Evolutionary conservation across 2,797 vertebrate species (phyloP), one percentile per base, ranked within the genome.

Genomic region (Macropodus opercularis): DNA sequence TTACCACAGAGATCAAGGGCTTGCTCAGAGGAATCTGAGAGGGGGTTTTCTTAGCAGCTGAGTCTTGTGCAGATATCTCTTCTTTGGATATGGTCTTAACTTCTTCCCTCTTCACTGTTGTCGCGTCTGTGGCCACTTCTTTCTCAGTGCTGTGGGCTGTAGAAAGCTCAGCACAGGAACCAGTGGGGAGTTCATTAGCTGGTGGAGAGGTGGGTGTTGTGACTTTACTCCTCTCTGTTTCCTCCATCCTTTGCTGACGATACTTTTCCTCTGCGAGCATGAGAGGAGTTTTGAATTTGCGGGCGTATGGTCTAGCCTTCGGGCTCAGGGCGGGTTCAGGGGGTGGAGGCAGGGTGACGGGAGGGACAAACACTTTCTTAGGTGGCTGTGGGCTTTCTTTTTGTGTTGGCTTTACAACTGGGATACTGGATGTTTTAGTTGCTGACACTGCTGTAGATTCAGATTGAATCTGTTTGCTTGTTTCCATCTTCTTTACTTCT

Each of bases 241-340:
- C 92, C 27, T 95, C 88, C 31, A 57, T 27, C 40, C 29, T 93
- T 75, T 96, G 93, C 66, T 90, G 93, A 22, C 93, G 94, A 46
- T 92, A 98, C 48, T 88, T 90, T 79, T 98, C 96, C 84, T 97
- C 96, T 31, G 96, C 96, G 0, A 96, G 91, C 95, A 98, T 97
- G 79, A 98, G 91, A 34, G 96, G 96, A 6, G 96, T 98, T 91
- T 95, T 96, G 77, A 97, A 98, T 90, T 96, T 97, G 78, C 92
- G 90, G 50, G 89, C 83, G 9, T 91, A 94, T 1, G 93, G 83
- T 70, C 85, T 92, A 4, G 90, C 62, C 63, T 89, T 90, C n/a
- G 78, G 31, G 0, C 40, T 48, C 29, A 84, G 75, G 32, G 75
- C 40, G 15, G 88, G 58, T 15, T 93, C 91, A 3, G 84, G 75